These are phyloP conservation scores for Phyllotreta striolata DNA, from an alignment of 2,888 invertebrate genomes.

Conservation along the genomic window DNA sequence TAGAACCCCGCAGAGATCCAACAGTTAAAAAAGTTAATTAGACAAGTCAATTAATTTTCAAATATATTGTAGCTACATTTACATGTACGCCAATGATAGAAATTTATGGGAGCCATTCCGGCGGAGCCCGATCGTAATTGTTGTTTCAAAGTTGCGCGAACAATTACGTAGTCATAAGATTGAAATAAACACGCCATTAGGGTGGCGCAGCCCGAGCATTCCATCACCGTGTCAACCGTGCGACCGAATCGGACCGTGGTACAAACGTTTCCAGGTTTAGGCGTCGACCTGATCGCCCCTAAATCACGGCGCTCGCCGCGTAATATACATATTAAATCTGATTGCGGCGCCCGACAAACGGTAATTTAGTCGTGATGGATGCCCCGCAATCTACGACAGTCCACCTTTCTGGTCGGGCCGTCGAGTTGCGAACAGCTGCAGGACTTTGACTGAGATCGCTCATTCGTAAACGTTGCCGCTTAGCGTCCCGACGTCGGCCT, in stretches of 20 bases:
- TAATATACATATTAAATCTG: conserved; percentile 42
- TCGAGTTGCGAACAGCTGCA: conserved; percentile 34
- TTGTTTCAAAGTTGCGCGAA: neutral
- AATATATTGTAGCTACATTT: no score
- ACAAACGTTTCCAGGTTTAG: conserved; percentile 44
- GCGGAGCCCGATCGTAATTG: neutral
- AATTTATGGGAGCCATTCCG: no score
- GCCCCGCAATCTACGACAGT: conserved; percentile 40
- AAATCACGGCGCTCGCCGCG: conserved; percentile 42
- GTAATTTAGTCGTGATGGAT: conserved; percentile 40
- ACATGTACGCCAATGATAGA: no score
- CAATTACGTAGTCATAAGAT: conserved; percentile 15
- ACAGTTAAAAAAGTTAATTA: no score
- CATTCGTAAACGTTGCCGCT: conserved; percentile 33
- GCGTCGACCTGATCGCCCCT: conserved; percentile 41
- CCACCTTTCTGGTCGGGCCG: conserved; percentile 34
- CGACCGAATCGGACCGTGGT: conserved; percentile 27
- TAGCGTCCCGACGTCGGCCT: conserved; percentile 15
- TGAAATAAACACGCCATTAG: conserved; percentile 9
- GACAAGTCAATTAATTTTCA: no score
- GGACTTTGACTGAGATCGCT: conserved; percentile 37
- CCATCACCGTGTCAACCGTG: conserved; percentile 11
- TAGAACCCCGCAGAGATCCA: no score
- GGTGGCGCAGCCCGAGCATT: conserved; percentile 4
- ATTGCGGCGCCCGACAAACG: conserved; percentile 39